Evolutionary conservation across 1,140 invertebrate species (phyloP).

Genomic region (Caenorhabditis inopinata): DNA sequence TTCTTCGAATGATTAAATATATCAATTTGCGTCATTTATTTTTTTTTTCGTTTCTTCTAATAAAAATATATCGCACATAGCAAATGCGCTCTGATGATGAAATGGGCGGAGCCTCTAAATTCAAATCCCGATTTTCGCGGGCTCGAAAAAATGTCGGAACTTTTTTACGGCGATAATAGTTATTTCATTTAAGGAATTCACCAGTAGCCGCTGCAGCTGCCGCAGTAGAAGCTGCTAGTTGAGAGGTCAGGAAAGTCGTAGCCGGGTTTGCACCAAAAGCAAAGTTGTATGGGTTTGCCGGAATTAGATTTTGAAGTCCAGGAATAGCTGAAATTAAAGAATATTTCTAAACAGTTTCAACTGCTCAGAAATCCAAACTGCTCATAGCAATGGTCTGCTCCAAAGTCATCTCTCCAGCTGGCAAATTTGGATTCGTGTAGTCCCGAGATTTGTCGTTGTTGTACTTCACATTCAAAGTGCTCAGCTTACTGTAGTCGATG

Average conservation of each 20-base stretch:
- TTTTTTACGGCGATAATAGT: no score
- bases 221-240: neutral
- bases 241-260: conserved; percentile 13
- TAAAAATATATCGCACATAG: no score
- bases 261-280: conserved; percentile 34
- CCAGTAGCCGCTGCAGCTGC: conserved; percentile 38
- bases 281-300: conserved; percentile 34
- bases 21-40: no score
- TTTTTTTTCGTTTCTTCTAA: no score
- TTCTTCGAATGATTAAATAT: no score
- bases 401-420: conserved; percentile 80
- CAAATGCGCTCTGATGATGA: no score
- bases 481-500: conserved; percentile 97
- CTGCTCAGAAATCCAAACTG: neutral
- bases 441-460: conserved; percentile 99
- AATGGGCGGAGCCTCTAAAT: no score
- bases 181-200: no score
- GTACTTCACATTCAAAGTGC: conserved; percentile 95
- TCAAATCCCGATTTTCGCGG: no score
- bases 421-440: conserved; percentile 94
- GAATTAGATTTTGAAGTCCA: conserved; percentile 31
- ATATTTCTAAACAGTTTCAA: neutral
- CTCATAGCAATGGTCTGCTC: conserved; percentile 67
- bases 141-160: no score
- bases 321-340: neutral